Base-by-base conservation (phyloP, 2,888 invertebrate genomes). In the Scaptomyza flava region DNA sequence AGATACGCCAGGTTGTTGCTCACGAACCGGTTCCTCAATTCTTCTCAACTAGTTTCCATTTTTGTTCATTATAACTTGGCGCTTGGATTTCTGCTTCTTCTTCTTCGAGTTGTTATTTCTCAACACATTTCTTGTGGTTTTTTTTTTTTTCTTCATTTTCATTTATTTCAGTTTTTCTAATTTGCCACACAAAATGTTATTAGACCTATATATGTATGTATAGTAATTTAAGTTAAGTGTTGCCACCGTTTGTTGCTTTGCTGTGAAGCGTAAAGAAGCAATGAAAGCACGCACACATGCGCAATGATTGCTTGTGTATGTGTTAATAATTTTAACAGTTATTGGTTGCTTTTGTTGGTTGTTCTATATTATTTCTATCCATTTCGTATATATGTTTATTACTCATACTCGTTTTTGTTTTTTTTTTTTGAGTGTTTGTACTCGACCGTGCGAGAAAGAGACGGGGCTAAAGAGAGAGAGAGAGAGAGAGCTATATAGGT, bases 41-140 rank as follows among this genome's bases (percentile, higher is more conserved):
- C 75, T 80, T 72, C 68, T 72, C 87, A 70, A 87, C 87, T 76
- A 79, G 82, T 82, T 82, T 84, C 82, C 82, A 82, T 82, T 82
- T 82, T 87, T 73, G 82, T 82, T 84, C 87, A 79, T 79, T 84
- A 67, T 79, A 74, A 68, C 77, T 84, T 81, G 67, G 42, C 71
- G 68, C 56, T 74, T 63, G 48, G 60, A 58, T 47, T 61, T 42
- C 53, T 41, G 54, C 47, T 63, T 45, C 38, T 51, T 46, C 42
- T 63, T 63, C 23, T 58, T 47, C 36, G 46, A 48, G 34, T 43
- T 53, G 45, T 66, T 47, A 20, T 73, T 68, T 71, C 81, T 77
- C 72, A 74, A 84, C 84, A 81, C 79, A 61, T 72, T 67, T 70
- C 64, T 63, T 68, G 59, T 50, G 36, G 53, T 64, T 50, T 63